Percentiles rank a stretch among this genome's conserved stretches.
phyloP scores from a whole-genome alignment of 2,113 vertebrate species.

The Chloebia gouldiae region DNA sequence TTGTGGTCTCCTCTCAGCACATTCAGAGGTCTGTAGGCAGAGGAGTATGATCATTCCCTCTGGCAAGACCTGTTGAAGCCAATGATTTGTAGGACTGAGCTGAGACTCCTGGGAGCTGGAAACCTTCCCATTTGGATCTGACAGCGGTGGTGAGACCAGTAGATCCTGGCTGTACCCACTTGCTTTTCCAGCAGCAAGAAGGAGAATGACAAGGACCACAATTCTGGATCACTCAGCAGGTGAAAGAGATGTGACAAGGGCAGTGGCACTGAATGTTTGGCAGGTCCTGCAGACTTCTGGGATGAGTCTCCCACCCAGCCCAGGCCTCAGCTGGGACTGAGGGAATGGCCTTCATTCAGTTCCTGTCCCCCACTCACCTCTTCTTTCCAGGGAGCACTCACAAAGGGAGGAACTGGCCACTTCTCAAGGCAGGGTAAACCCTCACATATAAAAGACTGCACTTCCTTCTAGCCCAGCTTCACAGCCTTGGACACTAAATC shows the following conservation, averaged over 20 bases:
- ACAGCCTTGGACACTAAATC: not conserved
- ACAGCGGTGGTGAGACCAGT: not conserved
- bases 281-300: not conserved
- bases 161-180: not conserved
- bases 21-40: not conserved
- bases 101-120: not conserved
- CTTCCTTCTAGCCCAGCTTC: not conserved
- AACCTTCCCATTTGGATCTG: not conserved
- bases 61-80: not conserved
- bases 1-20: not conserved
- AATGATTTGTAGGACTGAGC: not conserved
- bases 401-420: not conserved
- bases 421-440: not conserved
- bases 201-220: not conserved
- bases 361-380: not conserved
- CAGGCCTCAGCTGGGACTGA: not conserved
- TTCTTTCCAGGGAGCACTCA: not conserved
- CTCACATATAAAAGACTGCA: not conserved
- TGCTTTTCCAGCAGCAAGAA: not conserved
- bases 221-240: not conserved
- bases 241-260: not conserved
- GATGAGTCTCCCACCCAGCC: not conserved
- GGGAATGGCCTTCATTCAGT: not conserved
- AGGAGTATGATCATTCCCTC: not conserved
- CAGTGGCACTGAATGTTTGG: not conserved